Evolutionary conservation across 2,113 vertebrate species (phyloP).

Genomic region (Pygoscelis antarcticus): DNA sequence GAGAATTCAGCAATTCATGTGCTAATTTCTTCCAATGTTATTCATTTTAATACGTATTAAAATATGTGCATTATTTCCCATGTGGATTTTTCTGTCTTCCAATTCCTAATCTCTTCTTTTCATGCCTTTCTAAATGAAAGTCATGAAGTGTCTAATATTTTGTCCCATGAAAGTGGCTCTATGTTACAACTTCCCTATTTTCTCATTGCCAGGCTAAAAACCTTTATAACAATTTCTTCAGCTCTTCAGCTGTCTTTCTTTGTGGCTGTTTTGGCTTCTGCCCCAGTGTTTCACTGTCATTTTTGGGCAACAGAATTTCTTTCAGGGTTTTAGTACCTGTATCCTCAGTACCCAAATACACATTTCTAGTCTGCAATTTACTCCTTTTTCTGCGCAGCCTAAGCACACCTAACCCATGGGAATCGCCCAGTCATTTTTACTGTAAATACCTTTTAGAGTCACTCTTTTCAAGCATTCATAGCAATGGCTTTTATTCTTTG

Average conservation of each 20-base stretch:
- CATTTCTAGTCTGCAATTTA: not conserved
- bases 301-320: not conserved
- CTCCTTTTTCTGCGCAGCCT: not conserved
- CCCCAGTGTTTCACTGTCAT: not conserved
- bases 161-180: not conserved
- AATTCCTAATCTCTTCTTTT: constrained; percentile 9
- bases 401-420: not conserved
- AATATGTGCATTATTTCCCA: not conserved
- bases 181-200: not conserved
- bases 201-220: not conserved
- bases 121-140: constrained; percentile 1
- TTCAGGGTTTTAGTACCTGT: not conserved
- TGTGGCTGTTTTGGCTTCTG: not conserved
- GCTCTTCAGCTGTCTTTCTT: not conserved
- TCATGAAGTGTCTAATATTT: not conserved
- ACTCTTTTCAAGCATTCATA: not conserved
- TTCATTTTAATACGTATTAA: not conserved
- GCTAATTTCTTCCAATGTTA: constrained; percentile 25
- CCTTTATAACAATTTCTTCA: not conserved
- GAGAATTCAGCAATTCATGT: constrained; percentile 9
- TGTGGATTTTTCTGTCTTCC: constrained; percentile 5
- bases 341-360: not conserved
- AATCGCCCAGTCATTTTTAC: not conserved
- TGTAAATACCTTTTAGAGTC: not conserved
- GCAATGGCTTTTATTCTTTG: not conserved